Conservation (phyloP, 1,140 invertebrate species). For the Cydia strobilella region DNA sequence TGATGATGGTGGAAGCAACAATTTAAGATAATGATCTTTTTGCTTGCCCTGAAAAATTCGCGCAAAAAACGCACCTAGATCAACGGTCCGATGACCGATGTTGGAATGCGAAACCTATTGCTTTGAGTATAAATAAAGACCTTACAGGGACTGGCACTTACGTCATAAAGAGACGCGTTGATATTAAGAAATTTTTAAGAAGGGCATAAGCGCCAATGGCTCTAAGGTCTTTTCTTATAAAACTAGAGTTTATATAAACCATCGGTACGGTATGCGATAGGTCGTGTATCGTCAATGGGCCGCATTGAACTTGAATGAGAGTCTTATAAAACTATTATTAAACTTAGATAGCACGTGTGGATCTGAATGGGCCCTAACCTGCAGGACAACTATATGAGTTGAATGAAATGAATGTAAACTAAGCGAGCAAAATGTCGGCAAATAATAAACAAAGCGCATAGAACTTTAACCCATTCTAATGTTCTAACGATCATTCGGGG, state of each 20-base stretch:
- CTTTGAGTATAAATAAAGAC: background rate
- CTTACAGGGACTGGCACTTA: background rate
- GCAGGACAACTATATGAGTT: constrained; percentile 5
- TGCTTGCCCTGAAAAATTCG: background rate
- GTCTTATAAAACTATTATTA: constrained; percentile 10
- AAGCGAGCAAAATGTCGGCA: background rate
- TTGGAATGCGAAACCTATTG: constrained; percentile 7
- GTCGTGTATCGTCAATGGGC: constrained; percentile 2
- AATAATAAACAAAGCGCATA: background rate
- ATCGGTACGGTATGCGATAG: background rate
- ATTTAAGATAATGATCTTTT: background rate
- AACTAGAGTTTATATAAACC: background rate
- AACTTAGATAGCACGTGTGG: constrained; percentile 13
- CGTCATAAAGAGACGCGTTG: background rate
- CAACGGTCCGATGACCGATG: background rate
- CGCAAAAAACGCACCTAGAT: constrained; percentile 1
- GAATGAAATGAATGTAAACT: constrained; percentile 16
- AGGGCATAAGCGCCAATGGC: background rate
- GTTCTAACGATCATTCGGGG: too few relatives aligned
- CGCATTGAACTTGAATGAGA: constrained; percentile 16
- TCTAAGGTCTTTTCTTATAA: background rate
- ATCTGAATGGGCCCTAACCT: background rate
- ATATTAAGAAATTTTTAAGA: background rate
- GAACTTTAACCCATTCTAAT: background rate
- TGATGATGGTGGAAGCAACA: background rate